Conservation (phyloP, 2,797 vertebrate species). For the Pseudochirops cupreus region DNA sequence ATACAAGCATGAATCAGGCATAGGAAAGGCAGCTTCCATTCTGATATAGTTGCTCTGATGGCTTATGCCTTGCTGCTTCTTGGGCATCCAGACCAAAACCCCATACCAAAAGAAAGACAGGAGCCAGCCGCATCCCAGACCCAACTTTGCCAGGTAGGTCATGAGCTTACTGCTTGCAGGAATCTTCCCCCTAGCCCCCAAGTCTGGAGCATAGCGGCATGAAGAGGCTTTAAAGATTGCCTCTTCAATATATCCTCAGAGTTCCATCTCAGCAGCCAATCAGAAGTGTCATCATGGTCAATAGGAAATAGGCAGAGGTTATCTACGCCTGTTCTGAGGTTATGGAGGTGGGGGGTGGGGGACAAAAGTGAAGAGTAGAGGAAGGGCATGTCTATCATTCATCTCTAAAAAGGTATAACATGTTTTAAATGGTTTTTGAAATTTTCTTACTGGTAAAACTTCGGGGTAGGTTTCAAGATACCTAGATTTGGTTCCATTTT, state of each 20-base stretch:
- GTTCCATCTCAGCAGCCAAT: not conserved
- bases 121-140: not conserved
- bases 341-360: not conserved
- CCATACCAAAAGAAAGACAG: not conserved
- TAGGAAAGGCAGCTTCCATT: not conserved
- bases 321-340: not conserved
- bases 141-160: not conserved
- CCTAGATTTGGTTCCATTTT: not conserved
- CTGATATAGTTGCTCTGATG: not conserved
- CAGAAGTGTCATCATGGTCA: not conserved
- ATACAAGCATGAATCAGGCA: not conserved
- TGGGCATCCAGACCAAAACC: not conserved
- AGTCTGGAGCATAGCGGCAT: not conserved
- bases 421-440: not conserved
- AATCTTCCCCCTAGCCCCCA: not conserved
- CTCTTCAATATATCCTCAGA: not conserved
- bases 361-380: not conserved
- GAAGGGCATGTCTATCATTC: not conserved
- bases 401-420: not conserved
- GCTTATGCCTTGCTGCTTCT: not conserved
- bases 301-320: not conserved
- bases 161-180: not conserved
- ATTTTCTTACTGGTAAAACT: not conserved
- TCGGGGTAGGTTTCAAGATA: not conserved
- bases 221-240: not conserved